A percentile compares a stretch with the other conserved stretches of the same genome.
Conservation (phyloP, 2,888 invertebrate species). For the Coronaproctus castanopsis region DNA sequence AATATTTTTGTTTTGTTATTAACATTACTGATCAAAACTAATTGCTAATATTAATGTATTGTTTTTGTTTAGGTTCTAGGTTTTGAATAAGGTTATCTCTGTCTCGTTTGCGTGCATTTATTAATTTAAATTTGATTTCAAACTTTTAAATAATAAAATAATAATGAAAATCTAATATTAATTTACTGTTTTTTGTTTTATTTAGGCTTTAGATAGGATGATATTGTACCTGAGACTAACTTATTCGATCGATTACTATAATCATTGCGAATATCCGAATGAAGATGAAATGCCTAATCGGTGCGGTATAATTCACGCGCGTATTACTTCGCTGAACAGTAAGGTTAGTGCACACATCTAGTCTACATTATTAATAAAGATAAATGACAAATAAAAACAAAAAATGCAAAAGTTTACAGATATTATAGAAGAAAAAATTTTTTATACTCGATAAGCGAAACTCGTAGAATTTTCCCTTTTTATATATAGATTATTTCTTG, state of each 20-base stretch:
- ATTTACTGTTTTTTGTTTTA: constrained; percentile 9
- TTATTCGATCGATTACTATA: constrained; percentile 97
- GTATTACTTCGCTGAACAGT: constrained; percentile 66
- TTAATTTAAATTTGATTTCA: too few relatives aligned
- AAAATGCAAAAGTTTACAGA: too few relatives aligned
- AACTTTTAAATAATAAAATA: too few relatives aligned
- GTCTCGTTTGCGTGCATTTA: too few relatives aligned
- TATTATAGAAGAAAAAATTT: too few relatives aligned
- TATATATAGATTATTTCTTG: too few relatives aligned
- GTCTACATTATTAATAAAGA: neutral
- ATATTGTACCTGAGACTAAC: constrained; percentile 87
- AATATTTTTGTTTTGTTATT: neutral
- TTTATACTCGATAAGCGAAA: too few relatives aligned
- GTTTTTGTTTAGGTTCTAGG: neutral
- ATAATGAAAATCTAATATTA: too few relatives aligned
- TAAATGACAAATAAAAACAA: too few relatives aligned
- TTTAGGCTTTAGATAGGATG: constrained; percentile 45
- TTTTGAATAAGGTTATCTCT: neutral
- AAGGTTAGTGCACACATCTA: constrained; percentile 36
- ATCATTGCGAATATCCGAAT: constrained; percentile 95
- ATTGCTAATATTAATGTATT: neutral
- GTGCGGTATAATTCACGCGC: constrained; percentile 93
- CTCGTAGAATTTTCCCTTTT: too few relatives aligned
- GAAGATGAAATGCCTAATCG: constrained; percentile 99
- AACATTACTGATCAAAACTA: too few relatives aligned